Conservation (phyloP, 2,113 vertebrate genomes). For the Brienomyrus longianalis region DNA sequence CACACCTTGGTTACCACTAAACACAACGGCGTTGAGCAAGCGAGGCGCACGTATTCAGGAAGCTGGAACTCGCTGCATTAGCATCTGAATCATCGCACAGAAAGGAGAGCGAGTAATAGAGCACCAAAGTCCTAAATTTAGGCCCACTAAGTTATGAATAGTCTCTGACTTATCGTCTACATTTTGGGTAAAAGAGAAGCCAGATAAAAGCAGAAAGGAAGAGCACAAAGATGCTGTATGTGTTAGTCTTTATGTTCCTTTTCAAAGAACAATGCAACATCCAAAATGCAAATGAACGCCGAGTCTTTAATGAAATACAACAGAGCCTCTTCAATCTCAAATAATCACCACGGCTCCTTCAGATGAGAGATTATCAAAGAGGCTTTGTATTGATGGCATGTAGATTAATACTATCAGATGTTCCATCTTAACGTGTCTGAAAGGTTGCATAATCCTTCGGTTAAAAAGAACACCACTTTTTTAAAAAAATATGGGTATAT, state of each 20-base stretch:
- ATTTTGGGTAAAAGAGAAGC: background rate
- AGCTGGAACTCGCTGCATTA: background rate
- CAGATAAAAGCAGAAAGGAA: background rate
- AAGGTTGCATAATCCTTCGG: constrained; percentile 47
- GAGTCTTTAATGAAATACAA: constrained; percentile 55
- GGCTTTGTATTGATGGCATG: constrained; percentile 41
- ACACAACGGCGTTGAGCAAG: constrained; percentile 38
- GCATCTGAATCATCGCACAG: background rate
- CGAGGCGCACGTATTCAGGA: constrained; percentile 28
- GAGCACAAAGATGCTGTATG: background rate
- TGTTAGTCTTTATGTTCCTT: constrained; percentile 18
- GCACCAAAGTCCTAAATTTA: background rate
- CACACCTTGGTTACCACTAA: background rate
- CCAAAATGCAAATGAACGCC: constrained; percentile 54
- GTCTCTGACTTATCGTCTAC: background rate
- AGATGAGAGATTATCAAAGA: constrained; percentile 60
- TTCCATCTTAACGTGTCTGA: constrained; percentile 51
- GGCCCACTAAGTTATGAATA: background rate
- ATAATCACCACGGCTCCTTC: constrained; percentile 53
- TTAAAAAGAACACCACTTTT: constrained; percentile 26
- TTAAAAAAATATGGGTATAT: constrained; percentile 31
- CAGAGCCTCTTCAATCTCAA: constrained; percentile 54
- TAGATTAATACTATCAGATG: constrained; percentile 54
- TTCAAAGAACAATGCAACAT: constrained; percentile 38
- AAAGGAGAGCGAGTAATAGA: constrained; percentile 25